phyloP scores from a whole-genome alignment of 2,113 vertebrate species.

The Bagarius yarrelli region DNA sequence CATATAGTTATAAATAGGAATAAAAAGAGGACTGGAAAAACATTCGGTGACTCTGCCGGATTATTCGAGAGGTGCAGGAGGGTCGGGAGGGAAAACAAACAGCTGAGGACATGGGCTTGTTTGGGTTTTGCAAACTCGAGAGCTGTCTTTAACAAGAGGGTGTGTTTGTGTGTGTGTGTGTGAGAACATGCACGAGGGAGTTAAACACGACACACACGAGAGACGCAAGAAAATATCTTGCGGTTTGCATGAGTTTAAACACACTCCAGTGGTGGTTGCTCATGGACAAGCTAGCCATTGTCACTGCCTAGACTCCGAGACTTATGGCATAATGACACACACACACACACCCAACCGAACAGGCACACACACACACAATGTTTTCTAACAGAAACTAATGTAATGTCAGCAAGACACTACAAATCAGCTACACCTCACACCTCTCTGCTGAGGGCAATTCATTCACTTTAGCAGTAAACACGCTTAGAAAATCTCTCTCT shows the following conservation, averaged over 20 bases:
- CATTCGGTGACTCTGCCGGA: not conserved
- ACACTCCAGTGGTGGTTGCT: constrained; percentile 52
- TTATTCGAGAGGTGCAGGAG: not conserved
- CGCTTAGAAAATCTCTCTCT: not conserved
- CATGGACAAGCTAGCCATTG: constrained; percentile 68
- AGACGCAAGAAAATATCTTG: constrained; percentile 58
- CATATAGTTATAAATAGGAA: constrained; percentile 32
- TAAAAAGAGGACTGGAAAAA: constrained; percentile 21
- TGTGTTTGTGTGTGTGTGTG: constrained; percentile 43
- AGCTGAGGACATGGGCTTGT: constrained; percentile 65
- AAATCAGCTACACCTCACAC: constrained; percentile 5
- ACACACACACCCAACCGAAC: not conserved
- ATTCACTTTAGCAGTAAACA: not conserved
- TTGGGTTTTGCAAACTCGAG: constrained; percentile 65
- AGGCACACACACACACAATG: not conserved
- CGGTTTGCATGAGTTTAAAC: constrained; percentile 67
- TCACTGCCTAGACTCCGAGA: constrained; percentile 62
- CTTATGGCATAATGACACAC: constrained; percentile 49
- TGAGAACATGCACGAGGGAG: constrained; percentile 58
- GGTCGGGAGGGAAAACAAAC: constrained; percentile 58
- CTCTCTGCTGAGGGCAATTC: not conserved
- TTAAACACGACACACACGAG: constrained; percentile 15
- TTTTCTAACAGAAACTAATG: not conserved
- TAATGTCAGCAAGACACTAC: constrained; percentile 1
- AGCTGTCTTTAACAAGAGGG: constrained; percentile 57